Evolutionary conservation across 1,140 invertebrate species (phyloP), one percentile per base, ranked within the genome.

Genomic region (Archegozetes longisetosus): DNA sequence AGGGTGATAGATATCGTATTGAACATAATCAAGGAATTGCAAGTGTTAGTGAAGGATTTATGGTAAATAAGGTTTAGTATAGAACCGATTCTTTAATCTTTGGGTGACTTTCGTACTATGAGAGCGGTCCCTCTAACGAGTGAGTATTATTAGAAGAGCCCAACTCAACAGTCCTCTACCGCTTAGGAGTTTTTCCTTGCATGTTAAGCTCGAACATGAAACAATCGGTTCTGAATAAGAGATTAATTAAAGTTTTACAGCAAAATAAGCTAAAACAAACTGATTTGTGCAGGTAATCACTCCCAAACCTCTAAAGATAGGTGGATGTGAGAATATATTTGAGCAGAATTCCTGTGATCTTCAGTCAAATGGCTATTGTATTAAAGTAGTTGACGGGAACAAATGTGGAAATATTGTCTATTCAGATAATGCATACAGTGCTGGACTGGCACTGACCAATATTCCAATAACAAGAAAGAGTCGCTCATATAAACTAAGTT

Each of bases 1-100:
- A 52, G 20, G 50, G 50, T 9, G 50, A 52, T n/a, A 52, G 27
- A 28, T 55, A 55, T 26, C n/a, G n/a, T 12, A 46, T 55, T 27
- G 53, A 55, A n/a, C 4, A 55, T 26, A 55, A 55, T 46, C 6
- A 12, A 23, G 53, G 53, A 27, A 46, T 49, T 6, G 4, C n/a
- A 6, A 22, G 6, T 20, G 27, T 55, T 9, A 55, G 25, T 17
- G 53, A 55, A n/a, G 53, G 53, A 27, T 22, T 55, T 55, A 20
- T 22, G 53, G 53, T 55, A 26, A 9, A n/a, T n/a, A n/a, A n/a
- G n/a, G n/a, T n/a, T n/a, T n/a, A n/a, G n/a, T n/a, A n/a, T n/a
- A n/a, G n/a, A n/a, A n/a, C n/a, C n/a, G n/a, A n/a, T n/a, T n/a
- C n/a, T n/a, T n/a, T n/a, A n/a, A n/a, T n/a, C n/a, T n/a, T n/a